Evolutionary conservation across 2,113 vertebrate species (phyloP).

Genomic region (Rafetus swinhoei): DNA sequence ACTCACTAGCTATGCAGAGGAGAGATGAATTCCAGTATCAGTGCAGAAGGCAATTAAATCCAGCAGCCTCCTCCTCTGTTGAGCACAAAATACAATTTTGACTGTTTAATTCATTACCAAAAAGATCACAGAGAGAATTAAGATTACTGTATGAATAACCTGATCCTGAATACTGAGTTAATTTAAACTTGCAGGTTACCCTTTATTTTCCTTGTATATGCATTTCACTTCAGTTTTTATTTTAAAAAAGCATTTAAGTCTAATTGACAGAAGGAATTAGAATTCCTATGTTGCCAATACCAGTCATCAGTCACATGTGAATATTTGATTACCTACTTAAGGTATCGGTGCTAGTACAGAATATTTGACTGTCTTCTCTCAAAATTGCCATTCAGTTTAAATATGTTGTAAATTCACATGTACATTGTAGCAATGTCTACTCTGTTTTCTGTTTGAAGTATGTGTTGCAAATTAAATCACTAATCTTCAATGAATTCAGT

Average conservation of each 20-base stretch:
- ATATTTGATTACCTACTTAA: background rate
- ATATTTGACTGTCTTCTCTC: constrained; percentile 18
- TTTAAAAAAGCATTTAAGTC: background rate
- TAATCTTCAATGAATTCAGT: background rate
- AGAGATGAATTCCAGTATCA: constrained; percentile 53
- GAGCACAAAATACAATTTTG: background rate
- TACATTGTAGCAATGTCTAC: background rate
- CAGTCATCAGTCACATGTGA: background rate
- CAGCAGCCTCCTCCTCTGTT: constrained; percentile 40
- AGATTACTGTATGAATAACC: background rate
- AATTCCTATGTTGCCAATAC: background rate
- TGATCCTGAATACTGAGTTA: background rate
- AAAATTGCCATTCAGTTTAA: background rate
- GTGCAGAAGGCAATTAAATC: constrained; percentile 52
- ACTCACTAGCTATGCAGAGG: constrained; percentile 9
- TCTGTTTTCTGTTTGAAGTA: background rate
- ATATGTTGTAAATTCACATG: background rate
- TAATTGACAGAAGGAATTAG: background rate
- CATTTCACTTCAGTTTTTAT: background rate
- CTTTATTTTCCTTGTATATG: background rate
- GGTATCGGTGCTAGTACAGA: background rate
- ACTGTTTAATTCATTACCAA: background rate
- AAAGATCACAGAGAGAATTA: background rate
- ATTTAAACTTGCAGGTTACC: background rate
- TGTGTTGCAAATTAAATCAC: background rate